phyloP scores from a whole-genome alignment of 2,113 vertebrate genomes.

The Malaclemys terrapin region DNA sequence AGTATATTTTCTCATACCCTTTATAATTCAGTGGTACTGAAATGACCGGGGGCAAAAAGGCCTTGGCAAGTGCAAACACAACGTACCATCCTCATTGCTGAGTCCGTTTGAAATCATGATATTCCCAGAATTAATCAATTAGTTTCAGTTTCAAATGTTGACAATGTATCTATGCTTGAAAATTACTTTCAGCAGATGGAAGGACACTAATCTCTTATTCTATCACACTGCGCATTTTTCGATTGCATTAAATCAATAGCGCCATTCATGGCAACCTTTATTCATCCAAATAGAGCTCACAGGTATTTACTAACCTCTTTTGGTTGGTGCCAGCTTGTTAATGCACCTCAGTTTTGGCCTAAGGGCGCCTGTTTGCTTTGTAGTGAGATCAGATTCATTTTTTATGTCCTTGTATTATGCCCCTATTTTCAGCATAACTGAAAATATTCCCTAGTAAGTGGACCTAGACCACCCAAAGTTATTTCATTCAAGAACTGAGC shows the following conservation, averaged over 20 bases:
- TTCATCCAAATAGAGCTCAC: slow-evolving; percentile 53
- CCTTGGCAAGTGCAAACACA: slow-evolving; percentile 32
- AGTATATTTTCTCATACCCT: not conserved
- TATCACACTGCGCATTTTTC: slow-evolving; percentile 40
- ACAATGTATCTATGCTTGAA: slow-evolving; percentile 48
- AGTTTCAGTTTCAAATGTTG: slow-evolving; percentile 43
- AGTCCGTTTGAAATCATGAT: slow-evolving; percentile 46
- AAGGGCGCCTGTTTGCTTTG: not conserved
- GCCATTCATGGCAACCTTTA: slow-evolving; percentile 18
- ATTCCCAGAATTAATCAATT: slow-evolving; percentile 7
- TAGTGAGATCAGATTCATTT: slow-evolving; percentile 20
- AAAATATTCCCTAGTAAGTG: slow-evolving; percentile 44
- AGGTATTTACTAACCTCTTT: slow-evolving; percentile 50
- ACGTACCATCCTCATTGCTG: slow-evolving; percentile 10
- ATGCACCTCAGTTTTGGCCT: slow-evolving; percentile 43
- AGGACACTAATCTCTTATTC: slow-evolving; percentile 51
- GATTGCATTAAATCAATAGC: slow-evolving; percentile 45
- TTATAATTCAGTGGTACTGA: not conserved
- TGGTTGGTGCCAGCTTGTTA: slow-evolving; percentile 37
- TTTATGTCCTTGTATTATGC: slow-evolving; percentile 49
- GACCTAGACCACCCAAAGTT: slow-evolving; percentile 63
- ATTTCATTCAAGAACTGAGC: slow-evolving; percentile 53
- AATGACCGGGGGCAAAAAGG: not conserved
- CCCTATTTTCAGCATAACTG: slow-evolving; percentile 51
- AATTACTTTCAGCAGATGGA: slow-evolving; percentile 57